phyloP scores from a whole-genome alignment of 1,140 invertebrate genomes.

The Euglossa dilemma region DNA sequence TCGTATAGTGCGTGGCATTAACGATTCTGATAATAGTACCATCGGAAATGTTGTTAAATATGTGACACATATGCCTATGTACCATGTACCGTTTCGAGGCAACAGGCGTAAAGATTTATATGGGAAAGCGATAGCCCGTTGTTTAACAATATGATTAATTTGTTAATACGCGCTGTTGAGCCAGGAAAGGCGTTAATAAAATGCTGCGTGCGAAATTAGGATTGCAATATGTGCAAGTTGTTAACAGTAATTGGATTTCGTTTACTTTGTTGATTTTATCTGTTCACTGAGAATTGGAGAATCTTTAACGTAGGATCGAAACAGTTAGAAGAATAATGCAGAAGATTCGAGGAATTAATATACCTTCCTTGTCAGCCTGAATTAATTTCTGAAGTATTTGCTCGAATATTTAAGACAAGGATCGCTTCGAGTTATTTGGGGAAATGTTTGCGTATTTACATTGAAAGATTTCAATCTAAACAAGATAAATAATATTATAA shows the following conservation, averaged over 20 bases:
- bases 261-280: conserved; percentile 5
- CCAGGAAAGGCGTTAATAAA: neutral
- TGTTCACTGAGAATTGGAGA: neutral
- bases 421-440: no score
- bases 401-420: neutral
- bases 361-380: no score
- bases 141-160: neutral
- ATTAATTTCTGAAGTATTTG: neutral
- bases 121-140: neutral
- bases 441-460: neutral
- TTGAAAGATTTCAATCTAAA: neutral
- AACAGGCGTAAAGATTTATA: neutral
- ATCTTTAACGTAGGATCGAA: neutral
- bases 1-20: neutral
- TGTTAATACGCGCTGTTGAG: neutral
- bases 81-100: neutral
- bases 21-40: neutral
- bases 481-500: no score
- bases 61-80: neutral
- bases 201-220: neutral
- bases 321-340: neutral
- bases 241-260: neutral
- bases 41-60: conserved; percentile 23
- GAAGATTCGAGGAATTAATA: no score
- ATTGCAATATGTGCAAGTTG: neutral